Evolutionary conservation across 1,140 invertebrate species (phyloP).

Genomic region (Holcopasites calliopsidis): DNA sequence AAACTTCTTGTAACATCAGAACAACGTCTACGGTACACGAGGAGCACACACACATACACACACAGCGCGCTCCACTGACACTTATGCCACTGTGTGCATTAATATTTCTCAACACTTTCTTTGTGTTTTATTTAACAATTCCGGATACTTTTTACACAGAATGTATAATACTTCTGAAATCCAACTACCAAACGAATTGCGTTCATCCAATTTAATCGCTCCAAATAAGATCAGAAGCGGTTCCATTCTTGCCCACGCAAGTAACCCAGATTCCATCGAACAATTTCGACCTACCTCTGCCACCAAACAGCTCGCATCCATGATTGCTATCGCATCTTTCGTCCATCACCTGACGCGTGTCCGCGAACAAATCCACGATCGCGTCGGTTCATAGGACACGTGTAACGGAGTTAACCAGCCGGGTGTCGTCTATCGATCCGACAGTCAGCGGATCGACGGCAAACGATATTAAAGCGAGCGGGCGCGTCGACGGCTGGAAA

Average conservation of each 20-base stretch:
- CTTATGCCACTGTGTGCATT: too few relatives aligned
- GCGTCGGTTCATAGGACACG: too few relatives aligned
- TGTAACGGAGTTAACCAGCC: not conserved
- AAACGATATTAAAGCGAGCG: constrained; percentile 34
- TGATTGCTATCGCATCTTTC: not conserved
- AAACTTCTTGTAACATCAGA: too few relatives aligned
- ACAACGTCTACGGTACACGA: too few relatives aligned
- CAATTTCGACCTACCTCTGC: not conserved
- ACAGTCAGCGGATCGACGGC: not conserved
- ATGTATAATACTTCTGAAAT: too few relatives aligned
- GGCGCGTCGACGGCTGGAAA: constrained; percentile 18
- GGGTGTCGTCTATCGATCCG: not conserved
- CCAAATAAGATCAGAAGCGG: not conserved
- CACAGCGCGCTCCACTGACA: too few relatives aligned
- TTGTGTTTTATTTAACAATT: too few relatives aligned
- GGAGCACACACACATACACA: too few relatives aligned
- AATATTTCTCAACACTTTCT: too few relatives aligned
- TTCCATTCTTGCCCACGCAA: not conserved
- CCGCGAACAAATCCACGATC: not conserved
- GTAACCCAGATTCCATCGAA: not conserved
- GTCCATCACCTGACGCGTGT: not conserved
- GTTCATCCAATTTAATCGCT: not conserved
- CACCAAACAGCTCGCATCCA: too few relatives aligned
- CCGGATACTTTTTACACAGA: too few relatives aligned
- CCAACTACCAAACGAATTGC: not conserved